These are phyloP conservation scores for Zaprionus ghesquierei DNA, from an alignment of 1,140 invertebrate genomes.

Conservation along the genomic window DNA sequence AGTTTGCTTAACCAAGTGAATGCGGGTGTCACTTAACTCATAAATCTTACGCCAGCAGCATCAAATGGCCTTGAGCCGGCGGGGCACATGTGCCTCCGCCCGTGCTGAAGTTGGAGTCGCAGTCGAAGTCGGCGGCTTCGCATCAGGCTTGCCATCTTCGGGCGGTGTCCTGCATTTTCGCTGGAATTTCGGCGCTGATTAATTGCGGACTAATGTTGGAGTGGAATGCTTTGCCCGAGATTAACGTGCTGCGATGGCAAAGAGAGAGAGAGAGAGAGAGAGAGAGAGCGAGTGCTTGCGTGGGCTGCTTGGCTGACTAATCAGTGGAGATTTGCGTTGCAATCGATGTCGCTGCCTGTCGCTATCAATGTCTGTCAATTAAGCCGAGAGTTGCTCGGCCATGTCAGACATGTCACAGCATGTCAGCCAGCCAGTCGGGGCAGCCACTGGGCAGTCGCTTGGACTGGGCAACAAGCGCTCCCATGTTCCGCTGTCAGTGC, in stretches of 20 bases:
- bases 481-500: constrained; percentile 65
- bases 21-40: constrained; percentile 68
- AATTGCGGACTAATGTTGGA: constrained; percentile 56
- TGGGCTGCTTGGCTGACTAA: constrained; percentile 30
- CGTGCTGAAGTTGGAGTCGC: not conserved
- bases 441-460: constrained; percentile 1
- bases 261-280: not conserved
- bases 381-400: constrained; percentile 42
- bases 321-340: constrained; percentile 22
- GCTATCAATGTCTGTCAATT: constrained; percentile 72
- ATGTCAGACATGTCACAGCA: constrained; percentile 53
- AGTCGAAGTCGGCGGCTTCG: not conserved
- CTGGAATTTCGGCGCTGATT: constrained; percentile 64
- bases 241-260: not conserved
- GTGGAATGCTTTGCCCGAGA: constrained; percentile 62
- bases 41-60: constrained; percentile 57
- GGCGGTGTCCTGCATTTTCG: constrained; percentile 52
- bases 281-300: constrained; percentile 26
- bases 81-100: constrained; percentile 18
- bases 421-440: not conserved
- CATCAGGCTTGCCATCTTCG: not conserved
- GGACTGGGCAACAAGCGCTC: constrained; percentile 33
- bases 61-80: constrained; percentile 57
- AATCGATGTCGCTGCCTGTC: constrained; percentile 50
- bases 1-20: constrained; percentile 62